Percentiles rank a stretch among this genome's conserved stretches.
Evolutionary conservation across 2,888 invertebrate genomes (phyloP).

Genomic region (Acholoe squamosa): DNA sequence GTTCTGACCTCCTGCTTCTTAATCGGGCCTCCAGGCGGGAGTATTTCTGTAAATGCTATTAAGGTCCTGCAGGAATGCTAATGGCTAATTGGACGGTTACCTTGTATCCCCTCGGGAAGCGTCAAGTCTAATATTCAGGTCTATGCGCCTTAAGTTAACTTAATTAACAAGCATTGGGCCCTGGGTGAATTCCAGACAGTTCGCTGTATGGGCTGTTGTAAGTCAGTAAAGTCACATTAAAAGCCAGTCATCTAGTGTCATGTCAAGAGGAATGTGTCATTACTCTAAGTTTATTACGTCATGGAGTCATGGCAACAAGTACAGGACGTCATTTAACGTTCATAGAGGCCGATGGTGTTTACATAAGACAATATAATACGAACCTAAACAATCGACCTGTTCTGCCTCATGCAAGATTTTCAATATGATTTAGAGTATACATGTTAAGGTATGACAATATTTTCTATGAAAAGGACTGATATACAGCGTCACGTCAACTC

Average conservation of each 20-base stretch:
- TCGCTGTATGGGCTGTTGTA: neutral
- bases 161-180: neutral
- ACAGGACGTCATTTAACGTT: neutral
- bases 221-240: conserved; percentile 7
- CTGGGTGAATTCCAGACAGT: neutral
- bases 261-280: neutral
- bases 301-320: neutral
- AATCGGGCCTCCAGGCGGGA: neutral
- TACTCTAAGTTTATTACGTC: neutral
- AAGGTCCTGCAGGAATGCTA: conserved; percentile 3
- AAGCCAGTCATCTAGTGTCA: neutral
- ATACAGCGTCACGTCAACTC: too few relatives aligned
- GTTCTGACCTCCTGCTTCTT: conserved; percentile 17
- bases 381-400: too few relatives aligned
- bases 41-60: conserved; percentile 41
- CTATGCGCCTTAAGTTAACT: neutral
- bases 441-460: too few relatives aligned
- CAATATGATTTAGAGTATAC: too few relatives aligned
- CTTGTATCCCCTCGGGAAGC: neutral
- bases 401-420: too few relatives aligned
- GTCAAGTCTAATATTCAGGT: conserved; percentile 29
- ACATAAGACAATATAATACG: too few relatives aligned
- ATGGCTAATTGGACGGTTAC: neutral
- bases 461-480: too few relatives aligned
- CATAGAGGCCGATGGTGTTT: too few relatives aligned